phyloP scores from a whole-genome alignment of 2,113 vertebrate genomes.

The Perognathus longimembris region DNA sequence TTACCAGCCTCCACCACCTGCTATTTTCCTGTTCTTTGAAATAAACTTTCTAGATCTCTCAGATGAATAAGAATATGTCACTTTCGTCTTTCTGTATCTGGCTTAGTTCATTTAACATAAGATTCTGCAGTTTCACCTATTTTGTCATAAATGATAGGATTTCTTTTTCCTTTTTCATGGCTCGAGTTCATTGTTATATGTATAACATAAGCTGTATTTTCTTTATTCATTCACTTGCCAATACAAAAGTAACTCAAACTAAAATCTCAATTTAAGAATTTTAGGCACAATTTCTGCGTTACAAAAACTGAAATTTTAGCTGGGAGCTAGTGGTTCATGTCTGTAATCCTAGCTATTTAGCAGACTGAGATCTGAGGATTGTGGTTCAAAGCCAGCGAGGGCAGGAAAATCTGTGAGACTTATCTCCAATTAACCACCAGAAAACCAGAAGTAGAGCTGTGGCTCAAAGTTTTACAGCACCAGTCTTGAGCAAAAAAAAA shows the following conservation, averaged over 20 bases:
- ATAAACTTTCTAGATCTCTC: background rate
- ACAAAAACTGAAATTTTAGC: slow-evolving; percentile 45
- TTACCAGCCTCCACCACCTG: background rate
- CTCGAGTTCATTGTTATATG: background rate
- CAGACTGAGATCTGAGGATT: too few species aligned
- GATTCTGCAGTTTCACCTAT: background rate
- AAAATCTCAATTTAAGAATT: slow-evolving; percentile 45
- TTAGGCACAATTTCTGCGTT: slow-evolving; percentile 16
- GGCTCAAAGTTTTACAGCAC: too few species aligned
- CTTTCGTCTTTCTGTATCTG: background rate
- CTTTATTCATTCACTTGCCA: background rate
- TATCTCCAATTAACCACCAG: too few species aligned
- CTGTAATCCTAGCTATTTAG: too few species aligned
- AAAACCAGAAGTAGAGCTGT: too few species aligned
- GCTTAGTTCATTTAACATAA: background rate
- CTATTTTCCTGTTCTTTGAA: background rate
- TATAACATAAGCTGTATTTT: background rate
- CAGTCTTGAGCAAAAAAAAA: too few species aligned
- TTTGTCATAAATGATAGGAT: background rate
- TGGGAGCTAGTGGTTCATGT: too few species aligned
- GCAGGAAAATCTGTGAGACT: too few species aligned
- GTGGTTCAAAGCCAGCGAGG: too few species aligned
- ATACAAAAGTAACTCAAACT: background rate
- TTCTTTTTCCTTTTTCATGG: background rate
- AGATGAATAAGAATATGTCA: background rate